phyloP scores from a whole-genome alignment of 2,797 vertebrate genomes.

The Lemur catta region DNA sequence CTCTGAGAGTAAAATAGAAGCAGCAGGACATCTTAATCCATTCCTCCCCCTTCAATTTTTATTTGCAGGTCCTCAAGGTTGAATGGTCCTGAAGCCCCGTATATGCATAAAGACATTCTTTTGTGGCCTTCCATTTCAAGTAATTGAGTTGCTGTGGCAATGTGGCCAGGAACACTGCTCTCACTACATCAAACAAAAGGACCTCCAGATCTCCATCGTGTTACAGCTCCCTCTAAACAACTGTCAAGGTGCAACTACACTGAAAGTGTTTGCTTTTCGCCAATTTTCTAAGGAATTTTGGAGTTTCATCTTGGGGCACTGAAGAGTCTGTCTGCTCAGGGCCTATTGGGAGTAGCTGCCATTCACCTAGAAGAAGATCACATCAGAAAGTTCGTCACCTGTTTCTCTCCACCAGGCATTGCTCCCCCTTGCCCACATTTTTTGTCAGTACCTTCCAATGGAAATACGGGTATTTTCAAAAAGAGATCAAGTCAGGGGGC shows the following conservation, averaged over 20 bases:
- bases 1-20: background rate
- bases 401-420: too few species aligned
- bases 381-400: background rate
- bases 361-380: background rate
- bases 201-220: background rate
- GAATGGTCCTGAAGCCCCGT: background rate
- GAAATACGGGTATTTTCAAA: too few species aligned
- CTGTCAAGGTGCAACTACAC: background rate
- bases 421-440: too few species aligned
- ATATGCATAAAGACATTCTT: background rate
- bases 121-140: background rate
- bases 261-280: background rate
- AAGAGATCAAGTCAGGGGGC: too few species aligned
- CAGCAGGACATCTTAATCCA: background rate
- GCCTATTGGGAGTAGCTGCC: background rate
- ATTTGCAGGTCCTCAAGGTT: background rate
- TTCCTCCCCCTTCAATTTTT: background rate
- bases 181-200: background rate
- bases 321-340: background rate
- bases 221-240: background rate
- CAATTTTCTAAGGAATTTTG: background rate
- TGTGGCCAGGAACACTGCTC: too few species aligned
- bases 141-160: background rate
- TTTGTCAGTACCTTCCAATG: too few species aligned
- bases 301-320: background rate